These are phyloP conservation scores for Pogonocichla stellata DNA, from an alignment of 2,113 vertebrate genomes.

Conservation along the genomic window DNA sequence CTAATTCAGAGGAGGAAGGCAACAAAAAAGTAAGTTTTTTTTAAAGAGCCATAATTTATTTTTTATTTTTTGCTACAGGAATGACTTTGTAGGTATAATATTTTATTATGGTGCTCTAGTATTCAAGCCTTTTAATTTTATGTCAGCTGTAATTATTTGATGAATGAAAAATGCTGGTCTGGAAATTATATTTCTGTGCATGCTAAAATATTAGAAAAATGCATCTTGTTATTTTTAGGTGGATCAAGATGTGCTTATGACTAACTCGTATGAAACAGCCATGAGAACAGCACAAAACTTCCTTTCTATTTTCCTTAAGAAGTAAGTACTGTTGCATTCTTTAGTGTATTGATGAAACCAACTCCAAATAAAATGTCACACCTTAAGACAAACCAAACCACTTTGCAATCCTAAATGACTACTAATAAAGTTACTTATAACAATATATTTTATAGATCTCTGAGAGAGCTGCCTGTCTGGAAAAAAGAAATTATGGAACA, in stretches of 20 bases:
- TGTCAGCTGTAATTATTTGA: neutral
- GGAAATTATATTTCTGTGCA: neutral
- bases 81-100: neutral
- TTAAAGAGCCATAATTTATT: neutral
- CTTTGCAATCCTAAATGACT: neutral
- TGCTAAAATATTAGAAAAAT: neutral
- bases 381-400: neutral
- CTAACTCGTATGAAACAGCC: conserved; percentile 97
- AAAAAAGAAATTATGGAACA: neutral
- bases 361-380: neutral
- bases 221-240: conserved; percentile 76
- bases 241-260: conserved; percentile 96
- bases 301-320: conserved; percentile 98
- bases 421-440: neutral
- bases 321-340: conserved; percentile 77
- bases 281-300: conserved; percentile 99
- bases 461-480: neutral
- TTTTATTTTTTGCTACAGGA: neutral
- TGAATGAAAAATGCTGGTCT: neutral
- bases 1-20: conserved; percentile 82
- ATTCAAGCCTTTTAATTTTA: neutral
- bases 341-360: neutral
- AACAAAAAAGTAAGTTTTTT: conserved; percentile 85
- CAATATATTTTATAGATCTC: neutral
- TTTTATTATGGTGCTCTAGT: neutral